A percentile compares a stretch with the other conserved stretches of the same genome.
phyloP scores from a whole-genome alignment of 2,797 vertebrate genomes.

The Uromys caudimaculatus region DNA sequence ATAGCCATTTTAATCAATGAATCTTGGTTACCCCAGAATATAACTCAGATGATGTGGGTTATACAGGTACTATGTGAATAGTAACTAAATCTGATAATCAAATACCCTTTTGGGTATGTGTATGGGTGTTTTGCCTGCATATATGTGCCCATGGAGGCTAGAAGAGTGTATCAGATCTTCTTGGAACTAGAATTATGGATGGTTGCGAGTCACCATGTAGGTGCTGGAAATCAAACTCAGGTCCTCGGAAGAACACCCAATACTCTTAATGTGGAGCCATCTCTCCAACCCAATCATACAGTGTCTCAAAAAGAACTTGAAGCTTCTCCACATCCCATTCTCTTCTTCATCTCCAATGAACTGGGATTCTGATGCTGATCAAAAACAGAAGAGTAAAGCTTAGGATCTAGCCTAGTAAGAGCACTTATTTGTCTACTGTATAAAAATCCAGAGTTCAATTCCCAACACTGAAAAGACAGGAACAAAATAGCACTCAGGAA shows the following conservation, averaged over 20 bases:
- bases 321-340: neutral
- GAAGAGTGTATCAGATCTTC: neutral
- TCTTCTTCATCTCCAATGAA: slow-evolving; percentile 2
- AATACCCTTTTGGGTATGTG: neutral
- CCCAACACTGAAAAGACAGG: neutral
- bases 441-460: neutral
- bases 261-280: neutral
- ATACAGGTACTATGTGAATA: neutral
- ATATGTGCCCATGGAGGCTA: neutral
- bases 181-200: neutral
- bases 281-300: neutral
- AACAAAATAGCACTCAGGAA: neutral
- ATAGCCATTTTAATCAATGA: slow-evolving; percentile 15
- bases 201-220: neutral
- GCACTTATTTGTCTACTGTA: neutral
- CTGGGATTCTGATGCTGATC: neutral
- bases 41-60: neutral
- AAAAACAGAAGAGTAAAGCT: slow-evolving; percentile 8
- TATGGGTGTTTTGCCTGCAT: neutral
- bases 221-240: neutral
- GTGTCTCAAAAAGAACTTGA: neutral
- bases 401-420: neutral
- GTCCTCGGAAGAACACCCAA: neutral
- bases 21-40: neutral
- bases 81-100: slow-evolving; percentile 38